These are phyloP conservation scores for Chroicocephalus ridibundus DNA, from an alignment of 2,113 vertebrate species.

Conservation along the genomic window DNA sequence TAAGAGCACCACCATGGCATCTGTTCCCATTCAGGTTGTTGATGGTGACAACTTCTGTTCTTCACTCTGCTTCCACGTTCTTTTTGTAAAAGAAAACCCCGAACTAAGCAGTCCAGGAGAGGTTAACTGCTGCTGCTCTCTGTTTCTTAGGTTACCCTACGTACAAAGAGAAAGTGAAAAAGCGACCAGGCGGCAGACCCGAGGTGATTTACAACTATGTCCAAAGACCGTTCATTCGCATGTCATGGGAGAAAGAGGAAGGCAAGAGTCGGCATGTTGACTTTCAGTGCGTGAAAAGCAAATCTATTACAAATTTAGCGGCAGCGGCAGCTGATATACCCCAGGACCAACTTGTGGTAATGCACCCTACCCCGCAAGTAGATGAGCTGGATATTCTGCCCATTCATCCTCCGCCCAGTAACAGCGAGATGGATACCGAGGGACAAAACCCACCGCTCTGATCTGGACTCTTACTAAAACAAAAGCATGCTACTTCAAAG, in stretches of 20 bases:
- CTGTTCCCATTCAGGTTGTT: not conserved
- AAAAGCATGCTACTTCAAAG: slow-evolving; percentile 71
- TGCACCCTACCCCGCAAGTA: slow-evolving; percentile 95
- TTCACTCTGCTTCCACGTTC: accelerated
- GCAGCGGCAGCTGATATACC: slow-evolving; percentile 95
- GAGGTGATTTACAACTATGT: slow-evolving; percentile 99
- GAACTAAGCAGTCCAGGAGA: not conserved
- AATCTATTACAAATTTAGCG: slow-evolving; percentile 95
- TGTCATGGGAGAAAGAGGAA: slow-evolving; percentile 99
- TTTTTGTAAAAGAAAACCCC: not conserved
- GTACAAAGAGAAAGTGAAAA: slow-evolving; percentile 99
- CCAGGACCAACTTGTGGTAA: slow-evolving; percentile 94
- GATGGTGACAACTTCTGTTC: not conserved
- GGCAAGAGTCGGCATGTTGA: slow-evolving; percentile 98
- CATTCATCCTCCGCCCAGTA: slow-evolving; percentile 81
- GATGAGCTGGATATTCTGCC: slow-evolving; percentile 97
- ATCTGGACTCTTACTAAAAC: slow-evolving; percentile 10
- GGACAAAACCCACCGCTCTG: slow-evolving; percentile 87
- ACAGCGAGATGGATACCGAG: slow-evolving; percentile 88
- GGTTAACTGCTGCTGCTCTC: not conserved
- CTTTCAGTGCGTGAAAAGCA: slow-evolving; percentile 98
- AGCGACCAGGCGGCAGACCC: slow-evolving; percentile 91
- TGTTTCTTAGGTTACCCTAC: slow-evolving; percentile 88
- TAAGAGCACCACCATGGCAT: too few species aligned
- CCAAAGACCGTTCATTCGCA: slow-evolving; percentile 96